Evolutionary conservation across 2,888 invertebrate species (phyloP).

Genomic region (Lymantria monacha): DNA sequence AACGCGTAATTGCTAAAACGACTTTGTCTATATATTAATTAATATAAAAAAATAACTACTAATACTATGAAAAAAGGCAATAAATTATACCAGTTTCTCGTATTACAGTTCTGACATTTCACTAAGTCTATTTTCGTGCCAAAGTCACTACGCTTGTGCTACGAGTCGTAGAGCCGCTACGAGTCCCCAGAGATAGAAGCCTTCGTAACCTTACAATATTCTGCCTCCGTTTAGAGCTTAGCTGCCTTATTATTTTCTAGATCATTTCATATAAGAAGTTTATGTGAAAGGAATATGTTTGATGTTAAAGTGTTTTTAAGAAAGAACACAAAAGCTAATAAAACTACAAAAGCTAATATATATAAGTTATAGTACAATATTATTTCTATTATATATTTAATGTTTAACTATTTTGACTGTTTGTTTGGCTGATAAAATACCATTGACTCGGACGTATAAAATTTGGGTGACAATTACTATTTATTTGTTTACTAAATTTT

Average conservation of each 20-base stretch:
- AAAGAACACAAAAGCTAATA: too few relatives aligned
- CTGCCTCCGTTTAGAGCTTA: constrained; percentile 58
- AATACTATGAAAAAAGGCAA: not conserved
- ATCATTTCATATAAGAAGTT: constrained; percentile 45
- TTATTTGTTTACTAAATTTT: too few relatives aligned
- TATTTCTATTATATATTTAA: too few relatives aligned
- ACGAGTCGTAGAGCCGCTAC: constrained; percentile 71
- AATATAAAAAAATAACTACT: not conserved
- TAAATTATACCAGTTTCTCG: not conserved
- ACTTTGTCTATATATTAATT: too few relatives aligned
- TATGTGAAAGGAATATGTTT: constrained; percentile 23
- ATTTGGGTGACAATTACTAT: too few relatives aligned
- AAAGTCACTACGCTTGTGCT: constrained; percentile 64
- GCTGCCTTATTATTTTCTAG: constrained; percentile 64
- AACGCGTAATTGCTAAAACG: too few relatives aligned
- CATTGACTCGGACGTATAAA: too few relatives aligned
- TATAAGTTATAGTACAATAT: too few relatives aligned
- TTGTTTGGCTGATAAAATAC: too few relatives aligned
- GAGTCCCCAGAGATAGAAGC: constrained; percentile 65
- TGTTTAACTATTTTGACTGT: too few relatives aligned
- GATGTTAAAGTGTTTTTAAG: constrained; percentile 11
- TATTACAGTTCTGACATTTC: constrained; percentile 31
- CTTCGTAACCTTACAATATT: constrained; percentile 63
- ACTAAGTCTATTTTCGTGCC: constrained; percentile 58
- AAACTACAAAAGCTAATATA: too few relatives aligned